Percentiles rank a stretch among this genome's conserved stretches.
These are phyloP conservation scores for Hyposoter dolosus DNA, from an alignment of 2,888 invertebrate genomes.

Conservation along the genomic window DNA sequence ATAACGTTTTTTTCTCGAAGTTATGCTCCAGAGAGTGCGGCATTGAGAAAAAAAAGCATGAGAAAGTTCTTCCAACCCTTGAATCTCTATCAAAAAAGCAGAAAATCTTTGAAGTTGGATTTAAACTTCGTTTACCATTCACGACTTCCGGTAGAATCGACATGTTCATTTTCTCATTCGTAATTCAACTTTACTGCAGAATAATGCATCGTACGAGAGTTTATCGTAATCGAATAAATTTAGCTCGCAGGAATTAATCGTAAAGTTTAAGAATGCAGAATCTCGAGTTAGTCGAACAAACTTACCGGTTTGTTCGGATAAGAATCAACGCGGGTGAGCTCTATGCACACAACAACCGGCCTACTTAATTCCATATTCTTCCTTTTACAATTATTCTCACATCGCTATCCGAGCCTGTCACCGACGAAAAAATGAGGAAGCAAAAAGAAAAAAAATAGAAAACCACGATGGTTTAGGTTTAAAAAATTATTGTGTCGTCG, in stretches of 20 bases:
- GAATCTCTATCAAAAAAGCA: too few species aligned
- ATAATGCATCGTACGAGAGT: not conserved
- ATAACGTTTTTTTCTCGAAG: not conserved
- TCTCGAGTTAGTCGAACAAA: conserved; percentile 54
- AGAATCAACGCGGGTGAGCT: not conserved
- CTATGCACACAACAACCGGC: conserved; percentile 55
- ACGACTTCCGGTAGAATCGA: not conserved
- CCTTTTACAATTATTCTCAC: conserved; percentile 21
- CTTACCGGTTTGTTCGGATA: conserved; percentile 53
- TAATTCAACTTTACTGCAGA: not conserved
- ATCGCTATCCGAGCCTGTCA: not conserved
- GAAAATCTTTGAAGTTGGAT: not conserved
- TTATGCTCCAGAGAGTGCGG: not conserved
- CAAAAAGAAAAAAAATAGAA: too few species aligned
- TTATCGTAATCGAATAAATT: not conserved
- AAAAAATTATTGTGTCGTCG: too few species aligned
- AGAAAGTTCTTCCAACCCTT: not conserved
- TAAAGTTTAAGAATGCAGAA: conserved; percentile 48
- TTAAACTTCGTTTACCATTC: not conserved
- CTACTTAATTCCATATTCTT: conserved; percentile 57
- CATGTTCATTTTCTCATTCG: not conserved
- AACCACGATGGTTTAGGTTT: too few species aligned
- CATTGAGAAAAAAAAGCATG: not conserved
- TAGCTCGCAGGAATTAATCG: not conserved
- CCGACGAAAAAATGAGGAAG: not conserved